Conservation (phyloP, 2,888 invertebrate species). For the Nomada goodeniana region DNA sequence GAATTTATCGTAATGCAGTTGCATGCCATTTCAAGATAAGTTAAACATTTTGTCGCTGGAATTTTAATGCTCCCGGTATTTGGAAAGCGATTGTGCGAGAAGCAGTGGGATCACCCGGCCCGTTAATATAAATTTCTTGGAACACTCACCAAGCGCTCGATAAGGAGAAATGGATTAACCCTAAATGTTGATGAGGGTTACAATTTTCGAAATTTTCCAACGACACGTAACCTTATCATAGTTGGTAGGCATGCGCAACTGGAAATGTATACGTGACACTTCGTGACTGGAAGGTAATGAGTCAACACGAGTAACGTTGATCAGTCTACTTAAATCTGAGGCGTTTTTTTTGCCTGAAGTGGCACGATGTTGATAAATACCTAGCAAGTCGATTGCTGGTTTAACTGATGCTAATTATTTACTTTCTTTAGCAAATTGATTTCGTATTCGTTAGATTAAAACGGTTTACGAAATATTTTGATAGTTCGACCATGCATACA, state of each 20-base stretch:
- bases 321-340: conserved; percentile 36
- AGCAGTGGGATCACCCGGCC: neutral
- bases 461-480: no score
- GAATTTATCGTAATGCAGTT: neutral
- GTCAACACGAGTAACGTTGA: conserved; percentile 44
- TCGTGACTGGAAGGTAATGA: conserved; percentile 46
- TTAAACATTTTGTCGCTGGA: neutral
- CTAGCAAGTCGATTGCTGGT: neutral
- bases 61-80: conserved; percentile 3
- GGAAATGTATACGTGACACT: conserved; percentile 27
- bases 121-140: neutral
- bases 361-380: neutral
- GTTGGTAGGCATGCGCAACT: neutral
- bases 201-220: neutral
- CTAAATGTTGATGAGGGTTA: neutral
- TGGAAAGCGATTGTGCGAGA: neutral
- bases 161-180: neutral
- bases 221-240: neutral
- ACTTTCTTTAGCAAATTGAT: no score
- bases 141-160: neutral
- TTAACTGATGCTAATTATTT: neutral
- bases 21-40: neutral
- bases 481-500: no score
- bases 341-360: conserved; percentile 1
- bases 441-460: no score